These are phyloP conservation scores for Bimastos eiseni DNA, from an alignment of 2,888 invertebrate species.

Conservation along the genomic window DNA sequence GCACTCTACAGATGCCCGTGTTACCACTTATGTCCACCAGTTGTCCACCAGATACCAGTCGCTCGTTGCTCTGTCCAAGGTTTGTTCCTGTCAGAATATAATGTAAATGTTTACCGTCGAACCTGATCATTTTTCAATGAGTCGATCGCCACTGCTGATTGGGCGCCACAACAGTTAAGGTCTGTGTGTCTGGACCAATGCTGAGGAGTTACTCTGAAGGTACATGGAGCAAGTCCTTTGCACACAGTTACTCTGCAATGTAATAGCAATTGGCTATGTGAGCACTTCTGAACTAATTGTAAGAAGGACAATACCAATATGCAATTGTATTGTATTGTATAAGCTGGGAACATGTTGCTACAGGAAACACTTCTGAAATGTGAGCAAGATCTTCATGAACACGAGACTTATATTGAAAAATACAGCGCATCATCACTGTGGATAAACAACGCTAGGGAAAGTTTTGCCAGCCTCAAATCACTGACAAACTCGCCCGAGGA, in stretches of 20 bases:
- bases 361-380: conserved; percentile 80
- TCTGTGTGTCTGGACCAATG: too few species aligned
- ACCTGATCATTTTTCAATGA: too few species aligned
- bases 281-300: too few species aligned
- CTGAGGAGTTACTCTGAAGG: too few species aligned
- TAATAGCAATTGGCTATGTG: too few species aligned
- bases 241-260: too few species aligned
- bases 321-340: too few species aligned
- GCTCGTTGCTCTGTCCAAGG: conserved; percentile 84
- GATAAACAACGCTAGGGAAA: conserved; percentile 72
- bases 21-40: conserved; percentile 90
- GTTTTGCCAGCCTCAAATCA: conserved; percentile 30
- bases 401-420: conserved; percentile 76
- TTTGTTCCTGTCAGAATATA: conserved; percentile 49
- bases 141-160: too few species aligned
- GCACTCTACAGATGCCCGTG: conserved; percentile 83
- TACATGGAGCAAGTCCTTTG: too few species aligned
- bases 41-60: conserved; percentile 91
- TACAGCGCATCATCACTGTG: conserved; percentile 73
- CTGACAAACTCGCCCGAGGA: conserved; percentile 35
- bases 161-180: too few species aligned
- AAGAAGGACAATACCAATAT: too few species aligned
- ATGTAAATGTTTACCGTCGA: too few species aligned
- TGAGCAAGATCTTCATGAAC: conserved; percentile 82
- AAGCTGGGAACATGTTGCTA: background rate